Evolutionary conservation across 2,888 invertebrate species (phyloP).

Genomic region (Eupithecia abbreviata): DNA sequence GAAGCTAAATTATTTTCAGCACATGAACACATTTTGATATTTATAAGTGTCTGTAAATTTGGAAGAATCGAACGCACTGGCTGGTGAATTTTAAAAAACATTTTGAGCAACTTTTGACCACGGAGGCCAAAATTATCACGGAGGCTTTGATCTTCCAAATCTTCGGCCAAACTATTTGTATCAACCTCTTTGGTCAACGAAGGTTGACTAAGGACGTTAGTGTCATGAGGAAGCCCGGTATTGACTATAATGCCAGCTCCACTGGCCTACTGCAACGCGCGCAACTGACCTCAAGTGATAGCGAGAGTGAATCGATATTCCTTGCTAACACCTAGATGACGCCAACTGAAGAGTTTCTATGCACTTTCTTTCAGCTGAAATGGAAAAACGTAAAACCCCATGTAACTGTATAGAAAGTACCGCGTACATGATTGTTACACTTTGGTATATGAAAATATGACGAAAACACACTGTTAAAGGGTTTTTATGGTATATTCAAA

Average conservation of each 20-base stretch:
- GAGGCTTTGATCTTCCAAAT: not conserved
- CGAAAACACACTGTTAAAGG: not conserved
- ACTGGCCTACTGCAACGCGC: constrained; percentile 82
- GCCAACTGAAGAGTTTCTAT: constrained; percentile 29
- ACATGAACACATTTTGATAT: not conserved
- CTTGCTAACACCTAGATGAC: constrained; percentile 63
- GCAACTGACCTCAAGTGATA: constrained; percentile 78
- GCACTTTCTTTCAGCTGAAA: not conserved
- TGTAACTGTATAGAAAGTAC: not conserved
- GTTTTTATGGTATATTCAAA: not conserved
- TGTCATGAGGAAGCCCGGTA: constrained; percentile 65
- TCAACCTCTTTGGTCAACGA: not conserved
- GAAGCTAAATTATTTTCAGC: not conserved
- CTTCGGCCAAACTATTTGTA: not conserved
- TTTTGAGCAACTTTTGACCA: not conserved
- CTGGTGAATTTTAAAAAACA: not conserved
- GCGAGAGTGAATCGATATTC: constrained; percentile 81
- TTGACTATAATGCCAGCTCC: constrained; percentile 73
- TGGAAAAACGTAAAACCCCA: not conserved
- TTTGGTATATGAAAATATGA: not conserved
- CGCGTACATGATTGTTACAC: not conserved
- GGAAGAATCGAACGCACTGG: not conserved
- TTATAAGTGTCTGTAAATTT: not conserved
- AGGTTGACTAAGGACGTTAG: constrained; percentile 55
- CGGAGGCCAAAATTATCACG: no score